These are phyloP conservation scores for Moxostoma hubbsi DNA, from an alignment of 2,797 vertebrate species.

Conservation along the genomic window DNA sequence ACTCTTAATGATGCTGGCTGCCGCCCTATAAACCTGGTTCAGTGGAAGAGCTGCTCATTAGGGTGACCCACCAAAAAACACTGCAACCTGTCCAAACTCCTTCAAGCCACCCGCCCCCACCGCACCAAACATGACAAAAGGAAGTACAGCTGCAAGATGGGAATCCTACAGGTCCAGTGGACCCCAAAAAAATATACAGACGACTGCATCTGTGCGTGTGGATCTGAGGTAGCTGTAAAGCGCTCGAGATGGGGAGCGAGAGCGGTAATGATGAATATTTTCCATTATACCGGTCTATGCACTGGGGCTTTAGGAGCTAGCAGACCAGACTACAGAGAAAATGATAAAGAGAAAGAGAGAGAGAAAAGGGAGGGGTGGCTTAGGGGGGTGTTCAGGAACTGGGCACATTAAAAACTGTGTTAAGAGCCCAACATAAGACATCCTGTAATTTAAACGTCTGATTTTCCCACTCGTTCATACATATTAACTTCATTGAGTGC, in stretches of 20 bases:
- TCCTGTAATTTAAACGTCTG: constrained; percentile 61
- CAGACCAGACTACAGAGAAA: constrained; percentile 53
- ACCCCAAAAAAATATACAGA: constrained; percentile 36
- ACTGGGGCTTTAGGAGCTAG: constrained; percentile 56
- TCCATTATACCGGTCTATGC: constrained; percentile 74
- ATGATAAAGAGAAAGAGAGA: constrained; percentile 28
- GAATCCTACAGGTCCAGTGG: constrained; percentile 44
- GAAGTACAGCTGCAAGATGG: constrained; percentile 68
- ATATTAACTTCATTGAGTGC: constrained; percentile 53
- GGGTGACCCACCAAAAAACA: constrained; percentile 66
- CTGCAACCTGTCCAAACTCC: constrained; percentile 45
- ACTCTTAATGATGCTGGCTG: constrained; percentile 81
- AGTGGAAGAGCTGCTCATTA: constrained; percentile 80
- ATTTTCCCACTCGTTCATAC: constrained; percentile 68
- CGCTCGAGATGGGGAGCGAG: constrained; percentile 62
- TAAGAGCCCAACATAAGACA: constrained; percentile 66
- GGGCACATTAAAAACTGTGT: constrained; percentile 59
- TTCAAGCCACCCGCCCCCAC: constrained; percentile 24
- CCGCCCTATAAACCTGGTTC: constrained; percentile 80
- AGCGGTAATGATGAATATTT: constrained; percentile 76
- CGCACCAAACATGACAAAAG: constrained; percentile 56
- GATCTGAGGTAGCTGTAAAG: constrained; percentile 62
- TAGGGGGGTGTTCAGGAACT: constrained; percentile 31
- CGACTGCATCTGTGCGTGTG: constrained; percentile 41
- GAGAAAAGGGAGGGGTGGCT: constrained; percentile 41